These are phyloP conservation scores for Hermodice carunculata DNA, from an alignment of 2,888 invertebrate genomes.

Conservation along the genomic window DNA sequence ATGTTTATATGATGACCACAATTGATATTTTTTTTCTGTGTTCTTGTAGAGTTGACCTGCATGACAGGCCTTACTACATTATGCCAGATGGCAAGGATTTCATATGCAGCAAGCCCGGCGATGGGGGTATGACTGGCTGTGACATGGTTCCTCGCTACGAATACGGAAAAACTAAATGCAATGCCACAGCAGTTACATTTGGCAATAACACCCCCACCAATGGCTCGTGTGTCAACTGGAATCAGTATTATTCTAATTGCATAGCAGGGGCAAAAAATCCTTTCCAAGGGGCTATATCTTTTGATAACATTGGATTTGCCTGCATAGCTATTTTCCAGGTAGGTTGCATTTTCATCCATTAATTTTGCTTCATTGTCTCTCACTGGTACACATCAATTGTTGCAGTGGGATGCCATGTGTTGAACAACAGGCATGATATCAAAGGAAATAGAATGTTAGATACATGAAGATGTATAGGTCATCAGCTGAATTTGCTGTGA, in stretches of 20 bases:
- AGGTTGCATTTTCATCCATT: no score
- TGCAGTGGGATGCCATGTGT: no score
- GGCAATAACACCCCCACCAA: slow-evolving; percentile 72
- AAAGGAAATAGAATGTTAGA: no score
- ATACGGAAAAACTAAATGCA: slow-evolving; percentile 80
- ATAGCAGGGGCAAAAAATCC: slow-evolving; percentile 94
- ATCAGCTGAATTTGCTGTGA: no score
- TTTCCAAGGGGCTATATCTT: slow-evolving; percentile 98
- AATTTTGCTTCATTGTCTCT: no score
- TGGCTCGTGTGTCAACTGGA: slow-evolving; percentile 95
- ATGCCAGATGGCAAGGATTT: slow-evolving; percentile 77
- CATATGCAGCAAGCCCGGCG: slow-evolving; percentile 93
- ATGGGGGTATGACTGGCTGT: slow-evolving; percentile 90
- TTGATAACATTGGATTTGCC: slow-evolving; percentile 99
- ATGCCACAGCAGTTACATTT: slow-evolving; percentile 77
- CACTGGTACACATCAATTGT: no score
- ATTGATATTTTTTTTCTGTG: not conserved
- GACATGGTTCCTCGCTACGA: slow-evolving; percentile 70
- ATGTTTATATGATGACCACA: not conserved
- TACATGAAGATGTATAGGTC: no score
- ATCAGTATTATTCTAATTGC: slow-evolving; percentile 97
- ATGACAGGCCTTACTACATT: slow-evolving; percentile 31
- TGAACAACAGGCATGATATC: no score
- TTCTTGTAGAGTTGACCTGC: slow-evolving; percentile 25
- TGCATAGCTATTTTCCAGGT: slow-evolving; percentile 99